These are phyloP conservation scores for Eurosta solidaginis DNA, from an alignment of 1,140 invertebrate genomes.

Conservation along the genomic window DNA sequence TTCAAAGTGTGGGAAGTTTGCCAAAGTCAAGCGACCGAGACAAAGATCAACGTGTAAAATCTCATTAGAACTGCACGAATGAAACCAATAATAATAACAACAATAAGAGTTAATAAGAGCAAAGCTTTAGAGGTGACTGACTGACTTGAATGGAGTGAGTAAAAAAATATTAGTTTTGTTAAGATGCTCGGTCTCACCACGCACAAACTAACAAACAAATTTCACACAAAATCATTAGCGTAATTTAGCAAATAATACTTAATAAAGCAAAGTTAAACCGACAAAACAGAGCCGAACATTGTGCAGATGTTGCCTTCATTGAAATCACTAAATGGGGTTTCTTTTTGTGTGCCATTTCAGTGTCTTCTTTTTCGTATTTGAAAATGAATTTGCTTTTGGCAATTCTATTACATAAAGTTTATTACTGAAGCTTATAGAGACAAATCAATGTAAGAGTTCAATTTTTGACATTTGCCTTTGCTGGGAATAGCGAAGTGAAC, in stretches of 20 bases:
- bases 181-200: background rate
- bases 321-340: too few species aligned
- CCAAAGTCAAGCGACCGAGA: background rate
- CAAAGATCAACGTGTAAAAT: background rate
- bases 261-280: too few species aligned
- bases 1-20: background rate
- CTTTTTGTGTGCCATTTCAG: background rate
- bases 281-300: too few species aligned
- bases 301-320: too few species aligned
- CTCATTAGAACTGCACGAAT: background rate
- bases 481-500: too few species aligned
- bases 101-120: background rate
- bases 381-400: background rate
- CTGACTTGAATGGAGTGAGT: background rate
- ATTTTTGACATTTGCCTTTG: too few species aligned
- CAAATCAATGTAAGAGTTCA: background rate
- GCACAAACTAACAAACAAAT: background rate
- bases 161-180: constrained; percentile 3
- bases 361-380: background rate
- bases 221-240: constrained; percentile 6
- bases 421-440: background rate
- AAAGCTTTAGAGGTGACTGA: background rate
- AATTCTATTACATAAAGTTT: background rate
- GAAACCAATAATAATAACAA: background rate
- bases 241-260: background rate